Base-by-base conservation (phyloP, 2,888 invertebrate genomes). In the Folsomia manolachei region DNA sequence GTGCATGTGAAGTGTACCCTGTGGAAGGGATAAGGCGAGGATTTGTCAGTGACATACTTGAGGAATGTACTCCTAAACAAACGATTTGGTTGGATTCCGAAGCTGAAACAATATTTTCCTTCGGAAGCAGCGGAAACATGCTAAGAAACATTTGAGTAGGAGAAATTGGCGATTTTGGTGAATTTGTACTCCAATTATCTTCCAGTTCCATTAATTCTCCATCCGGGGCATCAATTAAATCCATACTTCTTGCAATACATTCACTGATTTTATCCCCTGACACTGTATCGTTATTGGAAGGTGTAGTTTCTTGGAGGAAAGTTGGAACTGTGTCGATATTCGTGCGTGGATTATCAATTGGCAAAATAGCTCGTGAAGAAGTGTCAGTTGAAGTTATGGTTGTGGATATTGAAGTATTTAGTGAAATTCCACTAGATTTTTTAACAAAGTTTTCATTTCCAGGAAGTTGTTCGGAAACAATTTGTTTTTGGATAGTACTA, bases 61-160 rank as follows among this genome's bases (percentile, higher is more conserved):
- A n/a, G n/a, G n/a, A n/a, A 24, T 39, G 11, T n/a, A 27, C 11
- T 21, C 7, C 64, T 64, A 14, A 19, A 60, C 11, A n/a, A n/a
- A 18, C 19, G 21, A 63, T 19, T 51, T 14, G 39, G 21, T 69
- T 61, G 19, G n/a, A 27, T 52, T 70, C 74, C 7, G 74, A 71
- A 1, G 71, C 63, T 9, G 69, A 23, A 39, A 71, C 68, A 25
- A 75, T 72, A 56, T 70, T 77, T 60, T 81, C 81, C 39, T 79
- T 67, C 2, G 79, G 79, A 9, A 80, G 70, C 7, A 81, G 72
- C 1, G 81, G 81, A 71, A 81, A 81, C 73, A 81, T 81, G 19
- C 75, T 80, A 0, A 81, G 72, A 63, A 80, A 81, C 79, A 81
- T 81, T 74, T 81, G 79, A 2, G 81, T 81, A 11, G 81, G 81